Evolutionary conservation across 2,797 vertebrate species (phyloP).

Genomic region (Chaetodon trifasciatus): DNA sequence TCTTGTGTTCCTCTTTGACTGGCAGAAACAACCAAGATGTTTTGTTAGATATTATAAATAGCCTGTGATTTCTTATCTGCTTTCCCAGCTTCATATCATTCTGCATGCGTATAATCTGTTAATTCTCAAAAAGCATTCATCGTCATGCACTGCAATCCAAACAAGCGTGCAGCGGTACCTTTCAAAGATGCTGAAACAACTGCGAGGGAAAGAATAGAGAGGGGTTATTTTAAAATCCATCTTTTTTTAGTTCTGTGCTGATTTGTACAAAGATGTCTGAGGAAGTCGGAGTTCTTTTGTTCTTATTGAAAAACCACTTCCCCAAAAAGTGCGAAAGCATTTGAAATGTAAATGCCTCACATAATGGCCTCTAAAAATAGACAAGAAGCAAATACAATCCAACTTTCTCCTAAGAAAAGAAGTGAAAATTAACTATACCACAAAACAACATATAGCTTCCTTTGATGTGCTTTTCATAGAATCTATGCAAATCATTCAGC

Average conservation of each 20-base stretch:
- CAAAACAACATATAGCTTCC: background rate
- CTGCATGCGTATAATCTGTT: background rate
- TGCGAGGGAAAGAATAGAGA: conserved; percentile 58
- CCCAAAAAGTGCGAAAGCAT: conserved; percentile 11
- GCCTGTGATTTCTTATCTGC: background rate
- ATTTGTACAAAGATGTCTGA: conserved; percentile 28
- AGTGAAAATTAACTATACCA: conserved; percentile 32
- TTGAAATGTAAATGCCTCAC: conserved; percentile 70
- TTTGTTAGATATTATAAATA: background rate
- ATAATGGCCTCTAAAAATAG: conserved; percentile 50
- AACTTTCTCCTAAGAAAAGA: background rate
- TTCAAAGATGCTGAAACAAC: conserved; percentile 75
- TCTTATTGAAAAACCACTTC: conserved; percentile 23
- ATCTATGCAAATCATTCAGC: conserved; percentile 26
- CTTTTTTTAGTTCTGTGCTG: conserved; percentile 26
- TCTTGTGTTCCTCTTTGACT: conserved; percentile 79
- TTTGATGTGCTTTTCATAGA: conserved; percentile 10
- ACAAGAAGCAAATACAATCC: conserved; percentile 25
- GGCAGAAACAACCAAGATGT: background rate
- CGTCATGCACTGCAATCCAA: conserved; percentile 12
- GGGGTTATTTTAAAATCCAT: conserved; percentile 15
- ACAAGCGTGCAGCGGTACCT: conserved; percentile 70
- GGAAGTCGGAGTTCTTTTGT: conserved; percentile 47
- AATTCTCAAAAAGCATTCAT: background rate
- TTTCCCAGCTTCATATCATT: background rate